Evolutionary conservation across 2,888 invertebrate genomes (phyloP).

Genomic region (Crioceris asparagi): DNA sequence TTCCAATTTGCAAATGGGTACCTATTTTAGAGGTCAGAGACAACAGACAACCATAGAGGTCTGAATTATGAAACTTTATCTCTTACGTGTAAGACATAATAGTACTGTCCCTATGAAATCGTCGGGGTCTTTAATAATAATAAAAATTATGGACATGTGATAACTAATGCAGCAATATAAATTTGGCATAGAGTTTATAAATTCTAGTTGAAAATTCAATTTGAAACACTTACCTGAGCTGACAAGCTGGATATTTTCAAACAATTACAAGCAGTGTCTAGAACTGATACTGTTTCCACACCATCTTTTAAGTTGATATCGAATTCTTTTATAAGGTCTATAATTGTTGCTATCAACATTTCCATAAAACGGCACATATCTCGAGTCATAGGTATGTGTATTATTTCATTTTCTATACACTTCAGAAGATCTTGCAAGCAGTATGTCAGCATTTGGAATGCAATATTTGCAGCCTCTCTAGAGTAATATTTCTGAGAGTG

Average conservation of each 20-base stretch:
- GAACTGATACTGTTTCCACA: slow-evolving; percentile 60
- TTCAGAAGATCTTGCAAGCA: slow-evolving; percentile 45
- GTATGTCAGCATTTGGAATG: slow-evolving; percentile 54
- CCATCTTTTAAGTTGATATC: slow-evolving; percentile 70
- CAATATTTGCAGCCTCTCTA: slow-evolving; percentile 50
- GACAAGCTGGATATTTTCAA: slow-evolving; percentile 43
- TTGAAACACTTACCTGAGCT: slow-evolving; percentile 36
- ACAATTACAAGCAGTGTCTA: slow-evolving; percentile 43
- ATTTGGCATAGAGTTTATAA: too few relatives aligned
- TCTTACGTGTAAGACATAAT: too few relatives aligned
- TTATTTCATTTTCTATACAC: not conserved
- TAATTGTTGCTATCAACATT: slow-evolving; percentile 54
- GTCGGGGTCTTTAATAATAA: too few relatives aligned
- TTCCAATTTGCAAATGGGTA: too few relatives aligned
- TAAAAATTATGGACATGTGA: too few relatives aligned
- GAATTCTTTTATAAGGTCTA: slow-evolving; percentile 54
- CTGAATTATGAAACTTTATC: too few relatives aligned
- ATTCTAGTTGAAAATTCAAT: too few relatives aligned
- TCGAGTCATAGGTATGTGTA: not conserved
- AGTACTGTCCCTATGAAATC: too few relatives aligned
- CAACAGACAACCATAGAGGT: too few relatives aligned
- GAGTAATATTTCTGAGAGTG: slow-evolving; percentile 47
- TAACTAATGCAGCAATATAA: too few relatives aligned
- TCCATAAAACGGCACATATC: slow-evolving; percentile 26
- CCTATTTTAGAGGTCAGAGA: too few relatives aligned